phyloP scores from a whole-genome alignment of 2,888 invertebrate genomes.

The Campoplex capitator region DNA sequence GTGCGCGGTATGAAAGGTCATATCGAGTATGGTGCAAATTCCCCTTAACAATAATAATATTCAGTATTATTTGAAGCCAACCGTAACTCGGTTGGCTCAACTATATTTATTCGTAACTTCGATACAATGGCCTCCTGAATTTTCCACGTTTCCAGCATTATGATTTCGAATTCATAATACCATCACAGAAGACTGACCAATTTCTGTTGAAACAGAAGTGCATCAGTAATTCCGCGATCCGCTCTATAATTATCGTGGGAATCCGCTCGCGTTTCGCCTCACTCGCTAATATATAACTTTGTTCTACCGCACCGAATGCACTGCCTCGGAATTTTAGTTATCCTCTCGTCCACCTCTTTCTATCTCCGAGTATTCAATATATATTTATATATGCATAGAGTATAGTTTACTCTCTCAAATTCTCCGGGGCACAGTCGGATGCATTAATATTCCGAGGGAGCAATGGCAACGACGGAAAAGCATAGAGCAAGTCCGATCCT shows the following conservation, averaged over 20 bases:
- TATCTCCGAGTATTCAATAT: slow-evolving; percentile 27
- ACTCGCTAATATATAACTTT: slow-evolving; percentile 43
- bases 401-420: slow-evolving; percentile 33
- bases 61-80: neutral
- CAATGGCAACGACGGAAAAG: slow-evolving; percentile 55
- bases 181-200: neutral
- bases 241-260: slow-evolving; percentile 54
- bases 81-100: neutral
- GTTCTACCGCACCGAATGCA: slow-evolving; percentile 37
- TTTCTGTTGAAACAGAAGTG: slow-evolving; percentile 1
- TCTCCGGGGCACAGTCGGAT: slow-evolving; percentile 42
- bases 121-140: neutral
- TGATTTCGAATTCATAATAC: slow-evolving; percentile 1
- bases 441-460: slow-evolving; percentile 57
- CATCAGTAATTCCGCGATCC: neutral
- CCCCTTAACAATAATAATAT: neutral
- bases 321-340: slow-evolving; percentile 2
- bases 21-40: neutral
- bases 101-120: neutral
- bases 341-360: neutral
- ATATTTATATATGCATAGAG: slow-evolving; percentile 26
- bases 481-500: slow-evolving; percentile 54
- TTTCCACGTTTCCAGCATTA: neutral
- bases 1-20: neutral
- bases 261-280: slow-evolving; percentile 35